phyloP scores from a whole-genome alignment of 1,140 invertebrate species.

The Psix sp. region DNA sequence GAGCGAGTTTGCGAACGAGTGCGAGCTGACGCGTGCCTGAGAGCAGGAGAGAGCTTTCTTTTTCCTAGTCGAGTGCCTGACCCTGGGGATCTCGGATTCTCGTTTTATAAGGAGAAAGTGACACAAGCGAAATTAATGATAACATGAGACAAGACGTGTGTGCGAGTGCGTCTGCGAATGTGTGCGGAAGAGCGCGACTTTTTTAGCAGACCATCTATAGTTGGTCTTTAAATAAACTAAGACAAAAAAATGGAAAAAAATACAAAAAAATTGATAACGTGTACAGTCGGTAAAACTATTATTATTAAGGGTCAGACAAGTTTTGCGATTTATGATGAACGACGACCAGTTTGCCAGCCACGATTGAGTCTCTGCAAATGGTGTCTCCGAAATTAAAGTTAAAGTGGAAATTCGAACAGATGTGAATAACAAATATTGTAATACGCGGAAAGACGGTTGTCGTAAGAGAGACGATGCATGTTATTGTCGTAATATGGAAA shows the following conservation, averaged over 20 bases:
- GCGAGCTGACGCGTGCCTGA: conserved; percentile 29
- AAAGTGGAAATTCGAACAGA: conserved; percentile 11
- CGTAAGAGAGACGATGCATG: conserved; percentile 38
- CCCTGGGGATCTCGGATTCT: conserved; percentile 10
- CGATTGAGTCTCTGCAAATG: conserved; percentile 58
- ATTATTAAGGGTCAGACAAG: conserved; percentile 76
- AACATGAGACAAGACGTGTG: conserved; percentile 49
- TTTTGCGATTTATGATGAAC: conserved; percentile 55
- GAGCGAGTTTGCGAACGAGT: not conserved
- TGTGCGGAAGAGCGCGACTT: conserved; percentile 68
- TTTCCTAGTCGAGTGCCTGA: conserved; percentile 45
- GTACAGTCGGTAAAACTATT: conserved; percentile 78
- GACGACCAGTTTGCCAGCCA: conserved; percentile 42
- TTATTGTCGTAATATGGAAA: conserved; percentile 39
- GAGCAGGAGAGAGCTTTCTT: conserved; percentile 23
- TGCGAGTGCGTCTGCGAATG: conserved; percentile 68
- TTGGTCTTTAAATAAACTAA: conserved; percentile 73
- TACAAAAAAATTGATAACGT: conserved; percentile 56
- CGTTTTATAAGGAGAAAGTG: conserved; percentile 13
- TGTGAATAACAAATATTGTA: conserved; percentile 52
- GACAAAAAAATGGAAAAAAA: conserved; percentile 50
- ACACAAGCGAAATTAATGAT: conserved; percentile 40
- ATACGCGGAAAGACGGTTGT: conserved; percentile 39
- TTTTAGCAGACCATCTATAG: conserved; percentile 74
- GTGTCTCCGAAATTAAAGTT: conserved; percentile 48